A percentile compares a stretch with the other conserved stretches of the same genome.
phyloP scores from a whole-genome alignment of 2,113 vertebrate genomes.

The Notarius quadriscutis region DNA sequence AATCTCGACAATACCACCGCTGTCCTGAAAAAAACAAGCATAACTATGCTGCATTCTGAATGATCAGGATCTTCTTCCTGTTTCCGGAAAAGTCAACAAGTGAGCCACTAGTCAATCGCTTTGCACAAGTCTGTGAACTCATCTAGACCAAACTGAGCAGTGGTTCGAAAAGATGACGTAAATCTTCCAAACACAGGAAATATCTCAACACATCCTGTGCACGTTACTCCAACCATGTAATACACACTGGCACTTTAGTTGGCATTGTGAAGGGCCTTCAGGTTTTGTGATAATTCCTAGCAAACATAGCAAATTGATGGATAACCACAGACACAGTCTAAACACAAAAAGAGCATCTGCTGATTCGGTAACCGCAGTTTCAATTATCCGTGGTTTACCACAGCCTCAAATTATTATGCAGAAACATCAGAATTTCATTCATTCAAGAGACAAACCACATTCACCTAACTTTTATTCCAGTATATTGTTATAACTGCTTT shows the following conservation, averaged over 20 bases:
- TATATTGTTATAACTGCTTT: no score
- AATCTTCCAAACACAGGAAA: slow-evolving; percentile 18
- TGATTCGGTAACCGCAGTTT: no score
- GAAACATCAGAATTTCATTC: no score
- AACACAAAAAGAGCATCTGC: neutral
- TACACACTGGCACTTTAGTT: neutral
- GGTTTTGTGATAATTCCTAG: neutral
- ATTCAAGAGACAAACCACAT: no score
- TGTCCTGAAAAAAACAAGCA: neutral
- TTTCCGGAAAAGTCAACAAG: neutral
- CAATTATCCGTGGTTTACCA: no score
- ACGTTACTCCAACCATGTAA: neutral
- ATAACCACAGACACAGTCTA: neutral
- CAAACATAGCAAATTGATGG: neutral
- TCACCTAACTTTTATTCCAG: no score
- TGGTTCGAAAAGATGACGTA: neutral
- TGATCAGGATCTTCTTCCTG: neutral
- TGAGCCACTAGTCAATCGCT: no score
- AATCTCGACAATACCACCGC: neutral
- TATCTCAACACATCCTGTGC: slow-evolving; percentile 7
- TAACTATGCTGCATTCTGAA: neutral
- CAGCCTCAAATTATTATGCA: no score
- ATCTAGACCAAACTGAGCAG: neutral
- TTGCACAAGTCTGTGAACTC: neutral
- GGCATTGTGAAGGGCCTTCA: neutral